Percentiles rank a stretch among this genome's conserved stretches.
These are phyloP conservation scores for Pangasianodon gigas DNA, from an alignment of 2,113 vertebrate species.

Conservation along the genomic window DNA sequence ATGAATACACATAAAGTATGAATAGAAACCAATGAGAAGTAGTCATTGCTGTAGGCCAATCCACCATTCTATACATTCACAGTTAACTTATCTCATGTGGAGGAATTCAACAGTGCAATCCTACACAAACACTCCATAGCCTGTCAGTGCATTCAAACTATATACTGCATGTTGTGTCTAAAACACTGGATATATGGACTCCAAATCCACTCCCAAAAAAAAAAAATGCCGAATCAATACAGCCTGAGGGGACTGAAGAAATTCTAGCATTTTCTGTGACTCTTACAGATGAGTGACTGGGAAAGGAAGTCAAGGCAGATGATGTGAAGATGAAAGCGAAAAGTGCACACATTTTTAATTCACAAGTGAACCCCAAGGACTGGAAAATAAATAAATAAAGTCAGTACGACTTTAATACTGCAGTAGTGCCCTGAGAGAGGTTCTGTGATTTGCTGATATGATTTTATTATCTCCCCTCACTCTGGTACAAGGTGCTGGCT, in stretches of 20 bases:
- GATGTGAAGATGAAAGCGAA: slow-evolving; percentile 25
- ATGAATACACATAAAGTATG: neutral
- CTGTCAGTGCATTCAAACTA: neutral
- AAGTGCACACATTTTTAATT: slow-evolving; percentile 61
- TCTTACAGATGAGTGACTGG: slow-evolving; percentile 13
- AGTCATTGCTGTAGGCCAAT: neutral
- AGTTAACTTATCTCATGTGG: neutral
- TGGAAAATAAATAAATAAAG: slow-evolving; percentile 61
- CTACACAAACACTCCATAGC: neutral
- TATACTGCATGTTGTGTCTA: neutral
- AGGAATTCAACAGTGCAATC: neutral
- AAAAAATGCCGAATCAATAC: neutral
- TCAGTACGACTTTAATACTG: slow-evolving; percentile 61
- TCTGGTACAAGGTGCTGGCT: slow-evolving; percentile 66
- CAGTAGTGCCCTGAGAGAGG: slow-evolving; percentile 59
- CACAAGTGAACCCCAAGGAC: slow-evolving; percentile 57
- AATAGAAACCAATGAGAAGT: neutral
- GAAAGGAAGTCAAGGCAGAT: slow-evolving; percentile 33
- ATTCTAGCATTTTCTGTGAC: slow-evolving; percentile 32
- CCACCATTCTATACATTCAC: neutral
- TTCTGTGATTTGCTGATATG: slow-evolving; percentile 69
- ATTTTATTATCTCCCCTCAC: slow-evolving; percentile 73
- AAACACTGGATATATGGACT: neutral
- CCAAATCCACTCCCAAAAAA: slow-evolving; percentile 9
- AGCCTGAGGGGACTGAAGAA: slow-evolving; percentile 8